Evolutionary conservation across 1,140 invertebrate genomes (phyloP).

Genomic region (Maniola jurtina): DNA sequence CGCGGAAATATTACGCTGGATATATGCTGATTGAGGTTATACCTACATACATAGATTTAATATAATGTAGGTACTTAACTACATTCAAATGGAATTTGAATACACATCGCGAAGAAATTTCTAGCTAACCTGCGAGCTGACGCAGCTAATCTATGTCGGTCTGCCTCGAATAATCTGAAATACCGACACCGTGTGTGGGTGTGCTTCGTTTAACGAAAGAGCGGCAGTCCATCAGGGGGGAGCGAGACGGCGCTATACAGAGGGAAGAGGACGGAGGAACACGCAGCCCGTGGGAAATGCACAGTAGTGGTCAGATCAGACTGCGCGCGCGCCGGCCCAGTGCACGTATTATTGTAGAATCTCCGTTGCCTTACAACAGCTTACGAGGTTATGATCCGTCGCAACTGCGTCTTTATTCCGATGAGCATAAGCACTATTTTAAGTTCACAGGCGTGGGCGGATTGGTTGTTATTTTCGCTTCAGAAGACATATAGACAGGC

Average conservation of each 20-base stretch:
- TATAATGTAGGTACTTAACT: constrained; percentile 4
- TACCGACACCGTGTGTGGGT: constrained; percentile 75
- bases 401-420: constrained; percentile 37
- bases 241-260: constrained; percentile 54
- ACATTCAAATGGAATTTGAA: constrained; percentile 19
- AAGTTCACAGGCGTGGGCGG: constrained; percentile 28
- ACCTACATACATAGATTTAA: background rate
- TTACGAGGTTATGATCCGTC: constrained; percentile 45
- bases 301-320: constrained; percentile 79
- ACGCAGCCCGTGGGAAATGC: constrained; percentile 78
- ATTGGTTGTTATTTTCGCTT: constrained; percentile 40
- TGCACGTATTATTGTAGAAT: constrained; percentile 72
- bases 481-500: constrained; percentile 52
- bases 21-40: too few species aligned
- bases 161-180: constrained; percentile 71
- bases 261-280: constrained; percentile 43
- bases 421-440: constrained; percentile 47
- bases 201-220: constrained; percentile 76
- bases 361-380: constrained; percentile 47
- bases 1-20: too few species aligned
- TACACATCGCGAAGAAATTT: constrained; percentile 41
- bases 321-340: constrained; percentile 71
- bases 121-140: constrained; percentile 58
- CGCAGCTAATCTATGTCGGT: constrained; percentile 69
- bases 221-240: constrained; percentile 68